Conservation (phyloP, 2,113 vertebrate species). For the Microcebus jonahi region DNA sequence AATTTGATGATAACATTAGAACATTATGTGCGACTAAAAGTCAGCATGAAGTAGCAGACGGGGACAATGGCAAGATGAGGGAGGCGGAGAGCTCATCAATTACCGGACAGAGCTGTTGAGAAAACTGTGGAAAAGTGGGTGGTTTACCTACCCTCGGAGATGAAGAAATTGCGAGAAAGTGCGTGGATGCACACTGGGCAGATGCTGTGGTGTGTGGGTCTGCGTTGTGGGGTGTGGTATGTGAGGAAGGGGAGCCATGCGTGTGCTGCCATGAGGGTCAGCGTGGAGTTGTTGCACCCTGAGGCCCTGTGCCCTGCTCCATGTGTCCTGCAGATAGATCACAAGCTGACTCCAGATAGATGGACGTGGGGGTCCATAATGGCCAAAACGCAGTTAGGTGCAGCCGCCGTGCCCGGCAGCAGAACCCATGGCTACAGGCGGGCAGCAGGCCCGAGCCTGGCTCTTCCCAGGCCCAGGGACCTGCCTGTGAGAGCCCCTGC, state of each 20-base stretch:
- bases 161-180: neutral
- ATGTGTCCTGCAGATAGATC: neutral
- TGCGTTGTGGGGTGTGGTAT: neutral
- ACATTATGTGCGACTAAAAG: neutral
- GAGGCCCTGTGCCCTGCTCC: neutral
- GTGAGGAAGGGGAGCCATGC: neutral
- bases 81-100: neutral
- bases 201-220: neutral
- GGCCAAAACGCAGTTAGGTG: neutral
- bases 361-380: neutral
- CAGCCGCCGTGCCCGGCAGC: neutral
- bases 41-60: neutral
- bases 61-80: neutral
- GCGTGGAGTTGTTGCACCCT: neutral
- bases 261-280: too few species aligned
- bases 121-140: neutral
- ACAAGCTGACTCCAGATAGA: neutral
- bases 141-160: neutral
- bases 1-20: neutral
- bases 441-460: neutral
- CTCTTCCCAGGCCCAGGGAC: neutral
- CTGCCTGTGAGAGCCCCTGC: neutral
- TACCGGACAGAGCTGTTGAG: neutral
- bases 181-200: too few species aligned
- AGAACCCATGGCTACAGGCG: neutral